phyloP scores from a whole-genome alignment of 2,113 vertebrate species.

The Laticauda laticaudata region DNA sequence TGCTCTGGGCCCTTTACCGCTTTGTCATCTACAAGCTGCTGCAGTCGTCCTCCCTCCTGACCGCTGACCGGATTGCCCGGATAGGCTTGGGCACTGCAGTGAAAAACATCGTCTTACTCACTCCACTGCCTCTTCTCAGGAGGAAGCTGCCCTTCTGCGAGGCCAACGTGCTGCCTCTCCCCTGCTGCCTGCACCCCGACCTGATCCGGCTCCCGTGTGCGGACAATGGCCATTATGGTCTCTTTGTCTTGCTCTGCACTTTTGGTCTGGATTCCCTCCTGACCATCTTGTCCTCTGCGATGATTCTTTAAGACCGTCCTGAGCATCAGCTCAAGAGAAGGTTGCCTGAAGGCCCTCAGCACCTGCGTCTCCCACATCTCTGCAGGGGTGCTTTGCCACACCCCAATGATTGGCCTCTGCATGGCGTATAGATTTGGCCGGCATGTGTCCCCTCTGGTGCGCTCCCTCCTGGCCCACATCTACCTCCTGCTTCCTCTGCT shows the following conservation, averaged over 20 bases:
- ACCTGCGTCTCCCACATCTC: conserved; percentile 32
- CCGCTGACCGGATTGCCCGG: not conserved
- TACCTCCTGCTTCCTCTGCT: conserved; percentile 28
- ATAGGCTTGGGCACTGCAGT: not conserved
- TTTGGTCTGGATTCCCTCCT: conserved; percentile 16
- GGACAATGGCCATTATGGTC: not conserved
- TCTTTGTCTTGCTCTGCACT: not conserved
- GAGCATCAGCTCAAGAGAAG: conserved; percentile 29
- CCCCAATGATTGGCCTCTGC: conserved; percentile 25
- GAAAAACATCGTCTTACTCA: not conserved
- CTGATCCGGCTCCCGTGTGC: not conserved
- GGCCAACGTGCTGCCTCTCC: not conserved
- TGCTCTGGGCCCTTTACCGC: not conserved
- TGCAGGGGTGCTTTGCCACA: conserved; percentile 34
- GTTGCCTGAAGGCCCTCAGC: conserved; percentile 24
- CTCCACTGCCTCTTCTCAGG: not conserved
- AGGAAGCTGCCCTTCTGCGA: not conserved
- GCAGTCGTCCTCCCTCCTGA: not conserved
- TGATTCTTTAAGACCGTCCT: conserved; percentile 40
- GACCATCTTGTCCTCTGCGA: conserved; percentile 25
- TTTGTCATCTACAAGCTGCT: conserved; percentile 1
- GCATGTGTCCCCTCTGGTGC: conserved; percentile 6
- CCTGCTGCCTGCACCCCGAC: not conserved
- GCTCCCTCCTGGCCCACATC: conserved; percentile 20
- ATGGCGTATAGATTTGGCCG: conserved; percentile 26